Evolutionary conservation across 2,888 invertebrate species (phyloP).

Genomic region (Hirtodrosophila cameraria): DNA sequence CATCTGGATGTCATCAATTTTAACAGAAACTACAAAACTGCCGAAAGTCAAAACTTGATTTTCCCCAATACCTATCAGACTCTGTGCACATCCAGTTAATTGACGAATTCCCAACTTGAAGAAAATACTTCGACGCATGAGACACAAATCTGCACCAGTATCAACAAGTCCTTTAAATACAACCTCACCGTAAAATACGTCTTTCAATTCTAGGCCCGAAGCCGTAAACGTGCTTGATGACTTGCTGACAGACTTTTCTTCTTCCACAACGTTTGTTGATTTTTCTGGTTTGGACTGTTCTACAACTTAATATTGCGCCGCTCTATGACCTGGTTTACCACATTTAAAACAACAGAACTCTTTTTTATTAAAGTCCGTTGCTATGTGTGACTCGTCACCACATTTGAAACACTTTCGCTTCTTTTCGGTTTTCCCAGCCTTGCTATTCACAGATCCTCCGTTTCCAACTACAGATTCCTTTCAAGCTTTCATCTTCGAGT

Average conservation of each 20-base stretch:
- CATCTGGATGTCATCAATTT: not conserved
- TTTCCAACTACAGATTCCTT: too few relatives aligned
- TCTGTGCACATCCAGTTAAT: not conserved
- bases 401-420: conserved; percentile 9
- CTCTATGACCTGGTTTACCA: too few relatives aligned
- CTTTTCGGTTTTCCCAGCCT: not conserved
- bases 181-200: not conserved
- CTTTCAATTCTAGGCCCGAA: conserved; percentile 8
- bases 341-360: not conserved
- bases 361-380: not conserved
- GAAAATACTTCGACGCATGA: not conserved
- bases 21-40: not conserved
- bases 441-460: too few relatives aligned
- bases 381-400: conserved; percentile 2
- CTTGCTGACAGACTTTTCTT: not conserved
- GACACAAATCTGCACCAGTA: conserved; percentile 1
- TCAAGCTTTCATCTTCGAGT: conserved; percentile 5
- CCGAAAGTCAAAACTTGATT: not conserved
- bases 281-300: conserved; percentile 1
- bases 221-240: conserved; percentile 1
- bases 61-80: too few relatives aligned
- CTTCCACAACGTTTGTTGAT: too few relatives aligned
- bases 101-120: not conserved
- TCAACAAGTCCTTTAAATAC: conserved; percentile 6
- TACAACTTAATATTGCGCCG: too few relatives aligned